Evolutionary conservation across 1,140 invertebrate species (phyloP).

Genomic region (Formica selysi): DNA sequence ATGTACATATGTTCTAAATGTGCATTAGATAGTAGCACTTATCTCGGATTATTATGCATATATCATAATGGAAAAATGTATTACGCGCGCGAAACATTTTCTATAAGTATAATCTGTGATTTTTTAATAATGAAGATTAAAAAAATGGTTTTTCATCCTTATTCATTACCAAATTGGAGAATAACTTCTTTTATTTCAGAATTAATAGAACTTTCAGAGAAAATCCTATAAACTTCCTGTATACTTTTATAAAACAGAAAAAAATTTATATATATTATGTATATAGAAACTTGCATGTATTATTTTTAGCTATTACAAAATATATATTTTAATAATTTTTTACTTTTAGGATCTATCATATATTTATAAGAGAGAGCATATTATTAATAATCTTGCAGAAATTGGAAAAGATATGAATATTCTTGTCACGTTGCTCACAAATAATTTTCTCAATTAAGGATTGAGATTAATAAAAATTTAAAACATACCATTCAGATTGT

Average conservation of each 20-base stretch:
- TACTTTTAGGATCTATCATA: not conserved
- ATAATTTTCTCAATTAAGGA: slow-evolving; percentile 13
- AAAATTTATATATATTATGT: too few relatives aligned
- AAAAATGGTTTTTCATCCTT: not conserved
- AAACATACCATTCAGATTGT: not conserved
- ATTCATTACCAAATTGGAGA: not conserved
- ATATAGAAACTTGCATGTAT: slow-evolving; percentile 12
- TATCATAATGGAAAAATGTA: not conserved
- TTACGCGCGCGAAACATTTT: not conserved
- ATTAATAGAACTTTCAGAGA: not conserved
- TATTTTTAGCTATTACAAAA: not conserved
- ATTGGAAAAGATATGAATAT: not conserved
- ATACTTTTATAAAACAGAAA: not conserved
- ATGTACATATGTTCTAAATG: not conserved
- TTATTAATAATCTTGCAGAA: not conserved
- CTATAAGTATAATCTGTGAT: not conserved
- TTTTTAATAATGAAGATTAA: not conserved
- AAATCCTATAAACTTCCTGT: not conserved
- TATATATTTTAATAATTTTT: not conserved
- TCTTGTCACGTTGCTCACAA: not conserved
- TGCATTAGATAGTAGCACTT: not conserved
- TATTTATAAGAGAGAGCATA: not conserved
- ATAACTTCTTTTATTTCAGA: not conserved
- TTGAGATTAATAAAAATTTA: not conserved
- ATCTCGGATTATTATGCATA: not conserved